Evolutionary conservation across 2,113 vertebrate genomes (phyloP).

Genomic region (Saccopteryx leptura): DNA sequence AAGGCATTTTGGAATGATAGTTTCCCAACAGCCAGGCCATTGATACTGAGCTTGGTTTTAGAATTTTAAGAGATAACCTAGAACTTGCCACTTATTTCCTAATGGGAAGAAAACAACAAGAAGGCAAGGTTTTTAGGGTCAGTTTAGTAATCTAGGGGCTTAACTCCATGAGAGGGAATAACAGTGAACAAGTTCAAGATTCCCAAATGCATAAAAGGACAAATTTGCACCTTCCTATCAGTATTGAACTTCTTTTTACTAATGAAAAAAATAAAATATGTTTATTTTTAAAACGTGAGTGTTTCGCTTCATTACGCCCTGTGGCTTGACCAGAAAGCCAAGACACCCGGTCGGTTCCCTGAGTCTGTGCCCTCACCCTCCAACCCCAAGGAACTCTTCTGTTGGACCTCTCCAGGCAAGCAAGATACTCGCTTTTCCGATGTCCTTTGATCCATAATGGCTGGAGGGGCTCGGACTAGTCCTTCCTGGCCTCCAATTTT

Average conservation of each 20-base stretch:
- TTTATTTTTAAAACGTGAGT: constrained; percentile 69
- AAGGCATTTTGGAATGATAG: not conserved
- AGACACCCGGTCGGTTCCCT: fast-evolving
- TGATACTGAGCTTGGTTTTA: not conserved
- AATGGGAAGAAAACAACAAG: not conserved
- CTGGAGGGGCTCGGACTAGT: not conserved
- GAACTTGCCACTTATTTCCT: not conserved
- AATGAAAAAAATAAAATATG: constrained; percentile 72
- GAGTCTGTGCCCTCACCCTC: fast-evolving
- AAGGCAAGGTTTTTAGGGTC: not conserved
- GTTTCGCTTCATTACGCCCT: constrained; percentile 8
- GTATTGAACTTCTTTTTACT: constrained; percentile 68
- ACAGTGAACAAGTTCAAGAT: not conserved
- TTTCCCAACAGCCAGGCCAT: not conserved
- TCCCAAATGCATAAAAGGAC: not conserved
- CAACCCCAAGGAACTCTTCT: not conserved
- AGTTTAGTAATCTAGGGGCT: too few species aligned
- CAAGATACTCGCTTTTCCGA: not conserved
- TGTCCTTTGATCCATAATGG: fast-evolving
- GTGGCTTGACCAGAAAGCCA: not conserved
- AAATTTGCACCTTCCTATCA: constrained; percentile 11
- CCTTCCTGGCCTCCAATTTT: not conserved
- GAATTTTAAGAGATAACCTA: not conserved
- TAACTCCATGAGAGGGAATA: not conserved
- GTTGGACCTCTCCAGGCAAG: not conserved